Evolutionary conservation across 2,797 vertebrate species (phyloP).

Genomic region (Cynopterus sphinx): DNA sequence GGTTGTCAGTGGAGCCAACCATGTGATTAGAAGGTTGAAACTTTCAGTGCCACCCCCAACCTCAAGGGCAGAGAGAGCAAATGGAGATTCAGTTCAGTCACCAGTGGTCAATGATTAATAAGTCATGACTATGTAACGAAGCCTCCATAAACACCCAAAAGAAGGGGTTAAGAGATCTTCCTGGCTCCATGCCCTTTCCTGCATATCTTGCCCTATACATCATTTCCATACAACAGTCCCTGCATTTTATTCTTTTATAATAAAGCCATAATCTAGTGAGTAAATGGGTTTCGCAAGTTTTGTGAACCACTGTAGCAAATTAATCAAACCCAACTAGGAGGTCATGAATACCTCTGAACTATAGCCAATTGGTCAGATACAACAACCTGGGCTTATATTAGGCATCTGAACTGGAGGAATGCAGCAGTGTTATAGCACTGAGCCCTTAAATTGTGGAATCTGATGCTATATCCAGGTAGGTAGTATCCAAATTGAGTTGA

Average conservation of each 20-base stretch:
- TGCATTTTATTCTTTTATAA: background rate
- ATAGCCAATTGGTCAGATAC: background rate
- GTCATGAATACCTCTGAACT: background rate
- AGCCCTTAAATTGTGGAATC: background rate
- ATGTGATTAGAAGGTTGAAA: background rate
- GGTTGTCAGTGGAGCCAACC: background rate
- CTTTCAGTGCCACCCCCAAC: background rate
- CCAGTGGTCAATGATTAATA: background rate
- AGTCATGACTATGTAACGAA: background rate
- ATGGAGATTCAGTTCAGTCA: background rate
- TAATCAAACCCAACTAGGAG: background rate
- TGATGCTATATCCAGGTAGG: background rate
- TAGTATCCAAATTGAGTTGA: background rate
- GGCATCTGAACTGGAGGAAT: background rate
- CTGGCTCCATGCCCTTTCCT: background rate
- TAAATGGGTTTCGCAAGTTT: background rate
- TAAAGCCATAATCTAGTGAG: background rate
- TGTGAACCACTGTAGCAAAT: background rate
- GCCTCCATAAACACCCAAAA: background rate
- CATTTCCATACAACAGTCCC: background rate
- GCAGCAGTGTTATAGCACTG: background rate
- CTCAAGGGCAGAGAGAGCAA: background rate
- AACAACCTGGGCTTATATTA: background rate
- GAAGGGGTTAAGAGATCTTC: background rate
- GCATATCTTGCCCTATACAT: background rate